These are phyloP conservation scores for Chrysocyon brachyurus DNA, from an alignment of 2,797 vertebrate species.

Conservation along the genomic window DNA sequence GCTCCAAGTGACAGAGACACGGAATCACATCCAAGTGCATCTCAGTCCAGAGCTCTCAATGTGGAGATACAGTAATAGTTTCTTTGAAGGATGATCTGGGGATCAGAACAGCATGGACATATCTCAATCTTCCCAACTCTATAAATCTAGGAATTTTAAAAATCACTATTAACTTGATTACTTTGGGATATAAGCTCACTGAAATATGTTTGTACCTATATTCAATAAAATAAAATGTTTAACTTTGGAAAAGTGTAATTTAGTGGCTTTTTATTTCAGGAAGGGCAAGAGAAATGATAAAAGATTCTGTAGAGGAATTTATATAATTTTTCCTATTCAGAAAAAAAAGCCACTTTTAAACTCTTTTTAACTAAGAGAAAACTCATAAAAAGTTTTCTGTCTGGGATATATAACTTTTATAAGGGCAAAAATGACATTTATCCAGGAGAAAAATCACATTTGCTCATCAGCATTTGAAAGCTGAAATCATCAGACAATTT, in stretches of 20 bases:
- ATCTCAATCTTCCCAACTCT: neutral
- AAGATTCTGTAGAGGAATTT: constrained; percentile 38
- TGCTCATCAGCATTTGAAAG: constrained; percentile 35
- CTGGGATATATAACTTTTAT: neutral
- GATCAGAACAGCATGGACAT: neutral
- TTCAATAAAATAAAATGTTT: neutral
- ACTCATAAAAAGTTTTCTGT: constrained; percentile 24
- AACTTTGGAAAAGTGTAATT: neutral
- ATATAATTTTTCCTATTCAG: constrained; percentile 38
- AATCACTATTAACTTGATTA: neutral
- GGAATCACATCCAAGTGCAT: neutral
- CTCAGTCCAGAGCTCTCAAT: neutral
- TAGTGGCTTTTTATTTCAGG: neutral
- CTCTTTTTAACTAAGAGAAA: constrained; percentile 42
- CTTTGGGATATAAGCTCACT: neutral
- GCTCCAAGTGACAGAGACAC: neutral
- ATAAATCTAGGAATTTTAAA: neutral
- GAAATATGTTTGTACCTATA: neutral
- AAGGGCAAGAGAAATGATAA: constrained; percentile 12
- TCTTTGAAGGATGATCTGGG: neutral
- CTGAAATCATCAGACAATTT: neutral
- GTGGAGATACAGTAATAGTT: neutral
- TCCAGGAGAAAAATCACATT: constrained; percentile 17
- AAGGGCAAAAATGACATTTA: constrained; percentile 59
- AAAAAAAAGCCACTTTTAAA: neutral